These are phyloP conservation scores for Percopsis transmontana DNA, from an alignment of 2,113 vertebrate genomes.

Conservation along the genomic window DNA sequence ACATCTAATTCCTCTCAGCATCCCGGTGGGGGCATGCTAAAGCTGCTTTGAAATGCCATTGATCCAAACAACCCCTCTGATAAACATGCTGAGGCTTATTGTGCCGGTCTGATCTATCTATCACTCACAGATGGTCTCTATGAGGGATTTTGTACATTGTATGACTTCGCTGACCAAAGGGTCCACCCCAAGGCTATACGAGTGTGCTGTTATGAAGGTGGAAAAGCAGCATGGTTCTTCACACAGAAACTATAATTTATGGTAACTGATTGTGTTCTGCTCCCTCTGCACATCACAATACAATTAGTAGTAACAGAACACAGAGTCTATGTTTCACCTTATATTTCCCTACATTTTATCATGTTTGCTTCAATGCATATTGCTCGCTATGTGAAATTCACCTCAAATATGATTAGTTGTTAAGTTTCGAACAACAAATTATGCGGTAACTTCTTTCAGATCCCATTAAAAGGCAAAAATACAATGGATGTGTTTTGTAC, in stretches of 20 bases:
- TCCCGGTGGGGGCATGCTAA: slow-evolving; percentile 60
- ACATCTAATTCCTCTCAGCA: slow-evolving; percentile 68
- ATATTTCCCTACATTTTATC: too few relatives aligned
- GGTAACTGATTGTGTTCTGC: too few relatives aligned
- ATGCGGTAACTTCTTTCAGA: too few relatives aligned
- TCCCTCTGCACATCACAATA: background rate
- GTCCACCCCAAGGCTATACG: slow-evolving; percentile 39
- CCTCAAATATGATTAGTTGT: too few relatives aligned
- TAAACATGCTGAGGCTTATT: slow-evolving; percentile 59
- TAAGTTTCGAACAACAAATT: too few relatives aligned
- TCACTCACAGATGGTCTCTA: slow-evolving; percentile 42
- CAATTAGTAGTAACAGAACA: background rate
- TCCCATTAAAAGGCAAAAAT: too few relatives aligned
- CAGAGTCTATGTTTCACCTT: background rate
- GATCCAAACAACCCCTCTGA: slow-evolving; percentile 58
- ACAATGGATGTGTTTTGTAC: too few relatives aligned
- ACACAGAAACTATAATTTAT: slow-evolving; percentile 6
- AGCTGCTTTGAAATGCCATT: slow-evolving; percentile 71
- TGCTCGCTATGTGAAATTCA: too few relatives aligned
- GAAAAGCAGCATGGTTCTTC: slow-evolving; percentile 15
- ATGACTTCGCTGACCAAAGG: slow-evolving; percentile 40
- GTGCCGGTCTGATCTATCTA: slow-evolving; percentile 61
- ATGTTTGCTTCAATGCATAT: too few relatives aligned
- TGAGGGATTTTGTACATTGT: slow-evolving; percentile 50
- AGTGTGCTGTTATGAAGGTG: slow-evolving; percentile 24